phyloP scores from a whole-genome alignment of 2,888 invertebrate species.

The Yponomeuta evonymella region DNA sequence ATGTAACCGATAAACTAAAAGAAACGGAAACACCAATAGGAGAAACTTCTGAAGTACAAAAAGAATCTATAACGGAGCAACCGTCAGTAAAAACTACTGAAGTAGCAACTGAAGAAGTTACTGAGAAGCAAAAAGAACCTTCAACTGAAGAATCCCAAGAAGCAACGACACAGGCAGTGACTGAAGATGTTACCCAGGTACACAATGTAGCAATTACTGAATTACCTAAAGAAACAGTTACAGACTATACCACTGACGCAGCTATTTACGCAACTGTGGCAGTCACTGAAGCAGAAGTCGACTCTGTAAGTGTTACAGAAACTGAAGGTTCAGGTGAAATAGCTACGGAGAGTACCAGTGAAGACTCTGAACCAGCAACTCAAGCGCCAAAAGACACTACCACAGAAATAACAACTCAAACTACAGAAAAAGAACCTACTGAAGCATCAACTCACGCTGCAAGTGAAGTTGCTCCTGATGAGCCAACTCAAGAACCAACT shows the following conservation, averaged over 20 bases:
- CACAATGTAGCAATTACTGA: too few species aligned
- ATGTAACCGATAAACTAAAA: background rate
- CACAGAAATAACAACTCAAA: background rate
- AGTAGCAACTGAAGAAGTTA: too few species aligned
- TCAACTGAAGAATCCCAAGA: too few species aligned
- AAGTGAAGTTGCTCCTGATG: background rate
- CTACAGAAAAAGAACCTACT: background rate
- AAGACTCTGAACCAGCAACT: background rate
- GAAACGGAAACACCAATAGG: background rate
- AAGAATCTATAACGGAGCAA: too few species aligned
- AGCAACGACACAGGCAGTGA: too few species aligned
- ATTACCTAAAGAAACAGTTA: too few species aligned
- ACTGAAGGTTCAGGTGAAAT: background rate
- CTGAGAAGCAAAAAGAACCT: too few species aligned
- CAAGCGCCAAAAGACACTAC: background rate
- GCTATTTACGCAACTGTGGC: background rate
- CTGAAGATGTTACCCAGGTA: too few species aligned
- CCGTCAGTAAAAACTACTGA: too few species aligned
- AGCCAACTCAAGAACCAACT: constrained; percentile 22
- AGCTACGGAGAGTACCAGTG: background rate
- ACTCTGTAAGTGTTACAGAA: background rate
- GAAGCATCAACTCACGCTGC: background rate
- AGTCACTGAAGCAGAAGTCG: background rate
- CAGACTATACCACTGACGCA: background rate
- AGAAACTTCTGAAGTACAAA: too few species aligned